phyloP scores from a whole-genome alignment of 2,888 invertebrate species.

The Rhyacophila evoluta region DNA sequence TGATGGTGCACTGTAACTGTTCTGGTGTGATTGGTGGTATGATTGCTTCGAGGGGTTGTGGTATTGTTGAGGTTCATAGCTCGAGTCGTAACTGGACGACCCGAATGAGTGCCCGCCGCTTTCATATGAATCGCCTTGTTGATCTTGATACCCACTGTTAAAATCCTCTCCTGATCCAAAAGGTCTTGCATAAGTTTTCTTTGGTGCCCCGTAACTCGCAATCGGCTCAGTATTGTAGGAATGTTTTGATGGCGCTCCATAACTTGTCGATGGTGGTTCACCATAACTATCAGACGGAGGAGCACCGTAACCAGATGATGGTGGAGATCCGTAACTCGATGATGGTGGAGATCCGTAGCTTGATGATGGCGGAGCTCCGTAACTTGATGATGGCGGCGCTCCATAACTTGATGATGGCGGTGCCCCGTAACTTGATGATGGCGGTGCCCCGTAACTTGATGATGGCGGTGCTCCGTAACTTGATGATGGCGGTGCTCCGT shows the following conservation, averaged over 20 bases:
- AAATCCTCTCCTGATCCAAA: conserved; percentile 23
- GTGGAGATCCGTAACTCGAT: conserved; percentile 35
- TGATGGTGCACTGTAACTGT: conserved; percentile 10
- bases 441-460: conserved; percentile 52
- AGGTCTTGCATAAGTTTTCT: conserved; percentile 37
- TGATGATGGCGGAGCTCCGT: conserved; percentile 41
- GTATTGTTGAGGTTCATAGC: conserved; percentile 8
- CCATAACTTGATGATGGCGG: conserved; percentile 46
- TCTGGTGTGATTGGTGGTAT: neutral
- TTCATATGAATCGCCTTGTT: conserved; percentile 19
- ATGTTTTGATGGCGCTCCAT: conserved; percentile 46
- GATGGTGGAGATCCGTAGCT: conserved; percentile 38
- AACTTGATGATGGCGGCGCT: conserved; percentile 39
- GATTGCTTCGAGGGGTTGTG: conserved; percentile 17
- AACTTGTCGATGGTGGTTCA: conserved; percentile 53
- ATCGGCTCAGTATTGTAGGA: conserved; percentile 31
- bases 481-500: conserved; percentile 51
- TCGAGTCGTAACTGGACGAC: conserved; percentile 34
- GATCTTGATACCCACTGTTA: conserved; percentile 30
- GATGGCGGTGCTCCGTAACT: conserved; percentile 52
- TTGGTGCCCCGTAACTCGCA: conserved; percentile 45
- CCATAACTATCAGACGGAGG: conserved; percentile 38
- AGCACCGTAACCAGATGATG: conserved; percentile 32
- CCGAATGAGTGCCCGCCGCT: conserved; percentile 20
- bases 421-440: conserved; percentile 48